Evolutionary conservation across 2,797 vertebrate genomes (phyloP).

Genomic region (Alosa sapidissima): DNA sequence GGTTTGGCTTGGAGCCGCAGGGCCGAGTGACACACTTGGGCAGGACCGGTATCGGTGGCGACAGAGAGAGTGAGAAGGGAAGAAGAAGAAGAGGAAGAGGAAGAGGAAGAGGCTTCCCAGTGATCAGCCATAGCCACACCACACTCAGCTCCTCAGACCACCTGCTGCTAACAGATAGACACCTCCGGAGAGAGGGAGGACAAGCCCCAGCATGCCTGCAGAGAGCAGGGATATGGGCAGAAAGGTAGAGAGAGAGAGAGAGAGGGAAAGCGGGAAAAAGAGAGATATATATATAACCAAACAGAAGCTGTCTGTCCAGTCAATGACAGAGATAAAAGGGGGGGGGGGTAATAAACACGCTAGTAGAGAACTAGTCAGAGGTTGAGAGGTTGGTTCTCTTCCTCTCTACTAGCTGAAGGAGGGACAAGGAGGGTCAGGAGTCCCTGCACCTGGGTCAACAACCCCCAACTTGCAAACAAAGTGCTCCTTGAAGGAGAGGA

Average conservation of each 20-base stretch:
- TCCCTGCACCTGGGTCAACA: conserved; percentile 78
- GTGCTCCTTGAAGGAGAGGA: conserved; percentile 55
- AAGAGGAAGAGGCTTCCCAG: conserved; percentile 26
- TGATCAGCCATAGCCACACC: not conserved
- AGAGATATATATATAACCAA: not conserved
- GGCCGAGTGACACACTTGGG: conserved; percentile 52
- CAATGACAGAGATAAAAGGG: too few relatives aligned
- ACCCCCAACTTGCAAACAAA: conserved; percentile 62
- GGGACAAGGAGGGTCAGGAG: conserved; percentile 46
- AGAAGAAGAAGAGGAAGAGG: conserved; percentile 29
- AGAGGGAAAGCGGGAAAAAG: conserved; percentile 26
- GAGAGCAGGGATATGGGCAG: conserved; percentile 10
- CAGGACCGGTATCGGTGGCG: conserved; percentile 35
- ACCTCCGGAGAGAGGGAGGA: conserved; percentile 46
- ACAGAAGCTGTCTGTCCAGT: not conserved
- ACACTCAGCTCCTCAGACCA: conserved; percentile 31
- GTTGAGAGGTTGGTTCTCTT: not conserved
- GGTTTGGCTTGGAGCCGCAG: conserved; percentile 1
- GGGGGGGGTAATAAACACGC: conserved; percentile 19
- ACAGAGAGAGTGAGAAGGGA: conserved; percentile 1
- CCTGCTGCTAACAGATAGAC: conserved; percentile 44
- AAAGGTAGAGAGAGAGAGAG: not conserved
- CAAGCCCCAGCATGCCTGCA: conserved; percentile 47
- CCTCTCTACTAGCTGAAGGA: not conserved
- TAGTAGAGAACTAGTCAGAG: conserved; percentile 33